Conservation (phyloP, 1,140 invertebrate genomes). For the Gryon sp. region DNA sequence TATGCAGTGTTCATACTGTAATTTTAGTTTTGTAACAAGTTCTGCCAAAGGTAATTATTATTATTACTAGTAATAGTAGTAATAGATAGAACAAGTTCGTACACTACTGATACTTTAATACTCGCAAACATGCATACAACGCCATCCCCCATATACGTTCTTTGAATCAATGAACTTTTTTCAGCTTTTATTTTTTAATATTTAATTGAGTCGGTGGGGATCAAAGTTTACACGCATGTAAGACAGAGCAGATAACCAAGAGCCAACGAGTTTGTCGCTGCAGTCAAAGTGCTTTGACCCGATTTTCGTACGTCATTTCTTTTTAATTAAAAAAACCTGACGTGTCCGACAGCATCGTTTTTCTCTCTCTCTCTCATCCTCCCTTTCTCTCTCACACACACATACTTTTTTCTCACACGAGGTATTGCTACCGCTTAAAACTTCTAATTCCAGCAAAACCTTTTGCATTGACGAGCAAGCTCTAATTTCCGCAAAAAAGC, state of each 20-base stretch:
- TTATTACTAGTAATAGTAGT: slow-evolving; percentile 26
- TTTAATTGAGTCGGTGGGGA: slow-evolving; percentile 14
- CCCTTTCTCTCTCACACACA: no score
- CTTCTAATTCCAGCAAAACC: slow-evolving; percentile 46
- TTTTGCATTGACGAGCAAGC: slow-evolving; percentile 40
- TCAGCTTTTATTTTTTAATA: slow-evolving; percentile 15
- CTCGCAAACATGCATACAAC: no score
- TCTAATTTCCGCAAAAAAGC: slow-evolving; percentile 55
- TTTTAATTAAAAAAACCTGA: slow-evolving; percentile 45
- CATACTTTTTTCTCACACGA: slow-evolving; percentile 5
- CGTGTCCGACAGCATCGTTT: slow-evolving; percentile 30
- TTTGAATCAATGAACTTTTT: no score
- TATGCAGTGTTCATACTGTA: background rate
- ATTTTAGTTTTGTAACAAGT: slow-evolving; percentile 6
- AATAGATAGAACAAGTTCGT: slow-evolving; percentile 11
- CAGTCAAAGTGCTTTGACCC: slow-evolving; percentile 31
- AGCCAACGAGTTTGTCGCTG: background rate
- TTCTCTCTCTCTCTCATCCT: no score
- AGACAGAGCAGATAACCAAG: slow-evolving; percentile 23
- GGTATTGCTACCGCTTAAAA: slow-evolving; percentile 35
- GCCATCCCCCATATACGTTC: background rate
- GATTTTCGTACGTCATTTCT: slow-evolving; percentile 46
- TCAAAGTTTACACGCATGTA: slow-evolving; percentile 15
- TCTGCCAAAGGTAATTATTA: slow-evolving; percentile 16
- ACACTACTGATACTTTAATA: no score